These are phyloP conservation scores for Fissipunctia ypsillon DNA, from an alignment of 2,888 invertebrate species.

Conservation along the genomic window DNA sequence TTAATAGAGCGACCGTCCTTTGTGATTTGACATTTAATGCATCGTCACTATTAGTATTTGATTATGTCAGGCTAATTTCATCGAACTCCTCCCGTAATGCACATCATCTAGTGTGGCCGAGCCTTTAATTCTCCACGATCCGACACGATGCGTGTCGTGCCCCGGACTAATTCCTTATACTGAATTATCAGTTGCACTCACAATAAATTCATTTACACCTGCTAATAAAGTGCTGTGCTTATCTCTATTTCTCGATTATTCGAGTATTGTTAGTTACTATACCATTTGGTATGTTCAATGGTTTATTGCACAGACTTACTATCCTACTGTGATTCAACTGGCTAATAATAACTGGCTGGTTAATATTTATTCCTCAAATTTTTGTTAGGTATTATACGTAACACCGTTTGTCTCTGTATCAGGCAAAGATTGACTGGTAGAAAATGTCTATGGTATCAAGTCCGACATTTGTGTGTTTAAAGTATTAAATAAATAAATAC, in stretches of 20 bases:
- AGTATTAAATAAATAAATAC: too few species aligned
- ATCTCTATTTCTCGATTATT: constrained; percentile 63
- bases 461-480: too few species aligned
- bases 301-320: constrained; percentile 21
- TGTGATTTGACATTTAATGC: constrained; percentile 66
- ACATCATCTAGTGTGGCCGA: constrained; percentile 20
- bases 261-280: constrained; percentile 14
- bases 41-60: constrained; percentile 58
- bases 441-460: too few species aligned
- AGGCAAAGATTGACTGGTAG: too few species aligned
- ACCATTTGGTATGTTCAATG: constrained; percentile 7
- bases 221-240: constrained; percentile 54
- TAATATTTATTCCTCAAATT: too few species aligned
- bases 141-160: constrained; percentile 64
- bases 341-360: too few species aligned
- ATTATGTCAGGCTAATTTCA: constrained; percentile 16
- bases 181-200: constrained; percentile 62
- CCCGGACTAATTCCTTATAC: constrained; percentile 64
- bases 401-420: too few species aligned
- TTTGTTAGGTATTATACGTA: too few species aligned
- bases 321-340: neutral
- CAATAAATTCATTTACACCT: constrained; percentile 58
- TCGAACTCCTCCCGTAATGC: neutral
- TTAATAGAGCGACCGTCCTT: constrained; percentile 49
- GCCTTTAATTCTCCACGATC: constrained; percentile 51